Evolutionary conservation across 2,113 vertebrate genomes (phyloP), one percentile per base, ranked within the genome.

Genomic region (Gymnocephalus cernua): DNA sequence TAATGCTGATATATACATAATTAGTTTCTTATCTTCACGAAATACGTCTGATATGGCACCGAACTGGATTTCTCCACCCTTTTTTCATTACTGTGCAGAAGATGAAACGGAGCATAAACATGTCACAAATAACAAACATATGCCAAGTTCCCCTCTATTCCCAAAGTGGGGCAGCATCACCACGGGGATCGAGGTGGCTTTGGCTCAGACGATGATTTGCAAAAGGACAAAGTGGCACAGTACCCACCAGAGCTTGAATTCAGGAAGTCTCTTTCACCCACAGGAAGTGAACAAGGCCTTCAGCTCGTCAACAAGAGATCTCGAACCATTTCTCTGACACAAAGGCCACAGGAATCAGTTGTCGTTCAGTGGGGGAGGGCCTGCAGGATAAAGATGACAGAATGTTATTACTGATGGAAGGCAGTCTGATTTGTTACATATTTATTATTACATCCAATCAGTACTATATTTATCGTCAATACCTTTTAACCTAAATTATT

Each of bases 261-360:
- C 94, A 89, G 82, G 95, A 96, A 95, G 92, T 96, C 95, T 95
- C 94, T 95, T 95, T 95, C 93, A 95, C 95, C 95, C 95, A 94
- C 94, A 93, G 95, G 95, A 95, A 95, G 94, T 95, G 81, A 91
- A 93, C 95, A 96, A 95, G 95, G 95, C 91, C 95, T 96, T 94
- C 93, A 94, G 94, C 95, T 95, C 92, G 96, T 99, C 97, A 99
- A 96, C 98, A 99, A 92, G 98, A 99, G 95, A 99, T 99, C 94
- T 99, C 98, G 81, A 99, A 99, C 98, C 98, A 99, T 95, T 99
- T 99, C 95, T 99, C 98, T 89, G 98, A 99, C 95, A 99, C 98
- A 89, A 99, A 99, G 97, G 98, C 98, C 97, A 99, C 98, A 25
- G 98, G 98, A 93, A 99, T 99, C 88, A 99, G 97, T 91, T 99